These are phyloP conservation scores for Athalia cordata DNA, from an alignment of 2,888 invertebrate genomes.

Conservation along the genomic window DNA sequence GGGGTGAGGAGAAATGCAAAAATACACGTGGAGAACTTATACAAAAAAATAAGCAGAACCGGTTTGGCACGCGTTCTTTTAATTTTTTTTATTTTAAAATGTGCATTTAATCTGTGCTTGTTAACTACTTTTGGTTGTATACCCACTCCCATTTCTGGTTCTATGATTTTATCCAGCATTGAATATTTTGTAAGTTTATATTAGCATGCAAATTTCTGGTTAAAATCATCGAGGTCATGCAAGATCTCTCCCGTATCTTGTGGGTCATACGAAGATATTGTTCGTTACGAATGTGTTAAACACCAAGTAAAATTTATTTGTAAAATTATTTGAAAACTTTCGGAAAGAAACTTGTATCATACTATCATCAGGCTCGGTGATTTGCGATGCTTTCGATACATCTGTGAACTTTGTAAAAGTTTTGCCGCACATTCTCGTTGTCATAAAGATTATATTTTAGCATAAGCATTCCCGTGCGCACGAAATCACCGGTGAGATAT, in stretches of 20 bases:
- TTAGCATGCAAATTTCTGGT: too few relatives aligned
- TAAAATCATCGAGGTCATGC: too few relatives aligned
- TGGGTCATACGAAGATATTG: too few relatives aligned
- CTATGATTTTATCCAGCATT: too few relatives aligned
- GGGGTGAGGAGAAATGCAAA: conserved; percentile 50
- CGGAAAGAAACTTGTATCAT: neutral
- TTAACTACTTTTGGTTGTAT: too few relatives aligned
- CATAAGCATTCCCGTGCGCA: conserved; percentile 37
- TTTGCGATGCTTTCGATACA: conserved; percentile 5
- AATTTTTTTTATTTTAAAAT: neutral
- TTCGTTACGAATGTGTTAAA: too few relatives aligned
- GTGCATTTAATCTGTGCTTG: too few relatives aligned
- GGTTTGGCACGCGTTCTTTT: conserved; percentile 59
- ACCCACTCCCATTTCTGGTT: too few relatives aligned
- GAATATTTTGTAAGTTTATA: too few relatives aligned
- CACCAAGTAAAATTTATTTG: neutral
- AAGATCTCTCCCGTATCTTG: too few relatives aligned
- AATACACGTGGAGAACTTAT: conserved; percentile 43
- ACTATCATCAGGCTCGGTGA: neutral
- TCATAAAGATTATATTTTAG: conserved; percentile 18
- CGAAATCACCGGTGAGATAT: conserved; percentile 27
- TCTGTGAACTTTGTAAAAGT: conserved; percentile 15
- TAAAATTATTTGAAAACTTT: conserved; percentile 2
- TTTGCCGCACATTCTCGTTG: neutral
- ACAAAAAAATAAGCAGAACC: conserved; percentile 53